Percentiles rank a stretch among this genome's conserved stretches.
phyloP scores from a whole-genome alignment of 2,797 vertebrate species.

The Sebastiscus albofasciatus region DNA sequence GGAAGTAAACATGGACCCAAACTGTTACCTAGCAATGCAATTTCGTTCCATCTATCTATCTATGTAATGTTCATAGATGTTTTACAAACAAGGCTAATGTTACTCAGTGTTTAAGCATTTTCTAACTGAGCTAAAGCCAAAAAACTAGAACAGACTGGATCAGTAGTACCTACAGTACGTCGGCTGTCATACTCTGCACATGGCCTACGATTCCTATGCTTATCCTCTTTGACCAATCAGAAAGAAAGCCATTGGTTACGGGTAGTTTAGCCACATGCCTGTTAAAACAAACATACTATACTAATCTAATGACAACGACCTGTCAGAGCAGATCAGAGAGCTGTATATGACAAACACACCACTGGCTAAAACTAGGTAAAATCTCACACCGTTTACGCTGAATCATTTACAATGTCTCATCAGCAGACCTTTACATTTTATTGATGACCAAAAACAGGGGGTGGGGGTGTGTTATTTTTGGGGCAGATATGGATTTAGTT shows the following conservation, averaged over 20 bases:
- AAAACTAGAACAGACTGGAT: background rate
- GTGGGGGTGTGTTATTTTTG: background rate
- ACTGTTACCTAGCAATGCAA: too few species aligned
- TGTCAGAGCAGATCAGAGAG: background rate
- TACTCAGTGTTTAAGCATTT: background rate
- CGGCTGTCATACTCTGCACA: background rate
- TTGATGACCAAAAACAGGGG: background rate
- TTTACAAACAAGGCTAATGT: too few species aligned
- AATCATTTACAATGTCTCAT: background rate
- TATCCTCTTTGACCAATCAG: constrained; percentile 14
- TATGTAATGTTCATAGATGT: too few species aligned
- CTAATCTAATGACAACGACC: background rate
- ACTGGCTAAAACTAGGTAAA: background rate
- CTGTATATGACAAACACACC: background rate
- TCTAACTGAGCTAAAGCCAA: background rate
- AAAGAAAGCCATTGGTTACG: background rate
- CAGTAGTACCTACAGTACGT: too few species aligned
- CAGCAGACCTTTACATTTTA: background rate
- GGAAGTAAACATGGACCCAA: too few species aligned
- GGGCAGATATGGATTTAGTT: background rate
- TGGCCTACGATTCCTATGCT: background rate
- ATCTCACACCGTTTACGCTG: background rate
- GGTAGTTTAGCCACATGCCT: background rate
- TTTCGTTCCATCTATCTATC: too few species aligned
- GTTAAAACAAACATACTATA: background rate